Conservation (phyloP, 2,797 vertebrate genomes). For the Micromesistius poutassou region DNA sequence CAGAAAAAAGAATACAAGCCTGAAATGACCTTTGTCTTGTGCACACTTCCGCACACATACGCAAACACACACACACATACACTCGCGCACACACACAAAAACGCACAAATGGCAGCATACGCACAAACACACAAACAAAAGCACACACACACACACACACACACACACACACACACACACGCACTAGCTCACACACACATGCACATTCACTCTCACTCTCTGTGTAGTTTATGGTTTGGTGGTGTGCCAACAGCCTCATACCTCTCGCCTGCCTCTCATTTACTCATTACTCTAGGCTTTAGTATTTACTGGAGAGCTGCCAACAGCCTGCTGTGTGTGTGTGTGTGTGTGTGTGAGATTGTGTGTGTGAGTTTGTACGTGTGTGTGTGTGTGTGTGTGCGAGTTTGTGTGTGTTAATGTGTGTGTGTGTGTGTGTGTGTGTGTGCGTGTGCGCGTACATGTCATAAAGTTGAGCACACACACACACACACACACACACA, state of each 20-base stretch:
- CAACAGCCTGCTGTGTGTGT: conserved; percentile 42
- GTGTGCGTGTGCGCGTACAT: no score
- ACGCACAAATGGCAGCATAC: no score
- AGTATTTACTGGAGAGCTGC: conserved; percentile 69
- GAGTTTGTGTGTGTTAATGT: no score
- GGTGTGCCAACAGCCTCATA: conserved; percentile 38
- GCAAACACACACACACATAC: not conserved
- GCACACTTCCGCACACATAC: not conserved
- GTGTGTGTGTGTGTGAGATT: conserved; percentile 23
- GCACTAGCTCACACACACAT: conserved; percentile 17
- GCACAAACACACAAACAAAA: conserved; percentile 8
- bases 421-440: no score
- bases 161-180: no score
- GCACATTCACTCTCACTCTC: conserved; percentile 13
- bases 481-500: not conserved
- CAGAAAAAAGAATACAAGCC: conserved; percentile 10
- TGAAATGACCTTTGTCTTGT: no score
- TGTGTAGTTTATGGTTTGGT: conserved; percentile 24
- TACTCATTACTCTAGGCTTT: conserved; percentile 57
- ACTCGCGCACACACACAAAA: no score
- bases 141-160: conserved; percentile 23
- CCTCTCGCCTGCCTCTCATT: conserved; percentile 61
- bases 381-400: no score
- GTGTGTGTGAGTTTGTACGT: conserved; percentile 13
- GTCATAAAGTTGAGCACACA: not conserved